Evolutionary conservation across 2,888 invertebrate genomes (phyloP).

Genomic region (Pachliopta kotzebuea): DNA sequence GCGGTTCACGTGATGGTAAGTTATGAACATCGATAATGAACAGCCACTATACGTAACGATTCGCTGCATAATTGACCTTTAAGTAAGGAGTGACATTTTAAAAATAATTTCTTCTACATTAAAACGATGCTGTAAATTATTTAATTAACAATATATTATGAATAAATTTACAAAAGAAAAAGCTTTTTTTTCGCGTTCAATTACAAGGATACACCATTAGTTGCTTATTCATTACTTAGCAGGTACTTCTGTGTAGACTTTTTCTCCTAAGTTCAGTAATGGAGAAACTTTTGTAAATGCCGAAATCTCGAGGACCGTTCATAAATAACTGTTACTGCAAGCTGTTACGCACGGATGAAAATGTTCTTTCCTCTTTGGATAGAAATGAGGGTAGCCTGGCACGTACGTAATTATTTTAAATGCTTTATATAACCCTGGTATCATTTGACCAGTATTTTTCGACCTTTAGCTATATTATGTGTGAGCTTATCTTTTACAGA

Average conservation of each 20-base stretch:
- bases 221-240: conserved; percentile 22
- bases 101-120: no score
- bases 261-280: conserved; percentile 56
- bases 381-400: conserved; percentile 62
- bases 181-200: neutral
- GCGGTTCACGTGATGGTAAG: no score
- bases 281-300: conserved; percentile 75
- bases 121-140: no score
- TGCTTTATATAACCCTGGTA: conserved; percentile 41
- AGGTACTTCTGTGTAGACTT: conserved; percentile 24
- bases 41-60: no score
- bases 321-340: conserved; percentile 76
- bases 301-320: conserved; percentile 63
- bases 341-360: conserved; percentile 74
- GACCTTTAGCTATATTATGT: conserved; percentile 47
- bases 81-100: no score
- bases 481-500: no score
- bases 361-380: conserved; percentile 51
- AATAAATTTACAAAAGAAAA: no score
- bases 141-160: no score
- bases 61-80: no score
- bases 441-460: conserved; percentile 46
- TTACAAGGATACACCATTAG: neutral
- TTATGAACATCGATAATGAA: no score
- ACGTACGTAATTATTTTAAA: conserved; percentile 74